Conservation (phyloP, 2,888 invertebrate species). For the Helleia helle region DNA sequence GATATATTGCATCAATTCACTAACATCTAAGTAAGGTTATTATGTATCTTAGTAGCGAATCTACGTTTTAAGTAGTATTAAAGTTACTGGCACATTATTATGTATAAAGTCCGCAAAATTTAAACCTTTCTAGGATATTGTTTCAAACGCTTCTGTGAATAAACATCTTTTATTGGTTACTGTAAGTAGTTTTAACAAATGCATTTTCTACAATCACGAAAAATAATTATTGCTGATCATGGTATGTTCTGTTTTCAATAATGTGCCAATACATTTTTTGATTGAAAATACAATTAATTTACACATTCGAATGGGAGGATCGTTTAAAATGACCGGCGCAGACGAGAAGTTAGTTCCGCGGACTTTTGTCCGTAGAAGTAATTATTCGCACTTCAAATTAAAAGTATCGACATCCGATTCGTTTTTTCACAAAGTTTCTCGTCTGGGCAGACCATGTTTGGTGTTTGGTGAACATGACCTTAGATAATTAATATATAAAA, state of each 20-base stretch:
- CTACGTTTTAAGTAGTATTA: not conserved
- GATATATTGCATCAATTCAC: conserved; percentile 8
- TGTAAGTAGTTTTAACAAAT: no score
- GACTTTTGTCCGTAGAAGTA: no score
- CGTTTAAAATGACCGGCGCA: not conserved
- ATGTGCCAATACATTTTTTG: conserved; percentile 13
- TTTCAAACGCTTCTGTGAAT: no score
- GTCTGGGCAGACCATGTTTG: no score
- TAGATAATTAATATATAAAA: conserved; percentile 16
- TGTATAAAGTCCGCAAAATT: not conserved
- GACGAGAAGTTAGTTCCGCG: no score
- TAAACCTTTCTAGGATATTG: no score
- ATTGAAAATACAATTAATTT: not conserved
- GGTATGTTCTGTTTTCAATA: conserved; percentile 2
- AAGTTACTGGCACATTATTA: not conserved
- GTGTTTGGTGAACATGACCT: conserved; percentile 10
- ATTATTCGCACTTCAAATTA: no score
- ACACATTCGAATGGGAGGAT: not conserved
- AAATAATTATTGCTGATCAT: no score
- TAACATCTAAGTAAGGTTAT: conserved; percentile 2
- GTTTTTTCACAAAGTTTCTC: no score
- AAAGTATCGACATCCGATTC: no score
- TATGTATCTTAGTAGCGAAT: not conserved
- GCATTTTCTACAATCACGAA: no score
- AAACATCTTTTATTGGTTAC: no score